Evolutionary conservation across 2,888 invertebrate genomes (phyloP).

Genomic region (Meloe dianella): DNA sequence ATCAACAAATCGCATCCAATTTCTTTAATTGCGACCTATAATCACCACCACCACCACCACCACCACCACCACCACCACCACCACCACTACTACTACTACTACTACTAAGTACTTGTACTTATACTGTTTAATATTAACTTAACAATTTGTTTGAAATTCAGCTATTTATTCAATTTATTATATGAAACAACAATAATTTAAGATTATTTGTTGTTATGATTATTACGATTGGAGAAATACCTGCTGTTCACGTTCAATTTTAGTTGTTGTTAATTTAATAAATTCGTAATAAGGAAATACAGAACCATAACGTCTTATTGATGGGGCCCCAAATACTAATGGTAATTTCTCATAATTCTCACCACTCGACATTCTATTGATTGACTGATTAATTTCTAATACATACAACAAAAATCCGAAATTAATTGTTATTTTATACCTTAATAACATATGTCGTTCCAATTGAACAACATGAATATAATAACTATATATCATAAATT

Average conservation of each 20-base stretch:
- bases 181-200: background rate
- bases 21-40: background rate
- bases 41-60: too few species aligned
- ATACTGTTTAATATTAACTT: background rate
- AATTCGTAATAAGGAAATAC: slow-evolving; percentile 69
- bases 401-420: slow-evolving; percentile 14
- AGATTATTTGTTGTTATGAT: too few species aligned
- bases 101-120: too few species aligned
- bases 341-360: slow-evolving; percentile 46
- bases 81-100: too few species aligned
- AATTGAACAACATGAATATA: slow-evolving; percentile 5
- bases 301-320: slow-evolving; percentile 67
- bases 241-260: slow-evolving; percentile 54
- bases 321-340: slow-evolving; percentile 43
- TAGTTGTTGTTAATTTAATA: slow-evolving; percentile 60
- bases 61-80: too few species aligned
- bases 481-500: slow-evolving; percentile 7
- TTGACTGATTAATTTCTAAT: background rate
- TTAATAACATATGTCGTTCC: slow-evolving; percentile 19
- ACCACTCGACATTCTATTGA: background rate
- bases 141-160: slow-evolving; percentile 3
- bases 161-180: slow-evolving; percentile 7
- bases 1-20: slow-evolving; percentile 9
- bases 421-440: background rate
- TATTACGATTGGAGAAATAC: slow-evolving; percentile 37